Conservation (phyloP, 2,113 vertebrate genomes). For the Neogobius melanostomus region DNA sequence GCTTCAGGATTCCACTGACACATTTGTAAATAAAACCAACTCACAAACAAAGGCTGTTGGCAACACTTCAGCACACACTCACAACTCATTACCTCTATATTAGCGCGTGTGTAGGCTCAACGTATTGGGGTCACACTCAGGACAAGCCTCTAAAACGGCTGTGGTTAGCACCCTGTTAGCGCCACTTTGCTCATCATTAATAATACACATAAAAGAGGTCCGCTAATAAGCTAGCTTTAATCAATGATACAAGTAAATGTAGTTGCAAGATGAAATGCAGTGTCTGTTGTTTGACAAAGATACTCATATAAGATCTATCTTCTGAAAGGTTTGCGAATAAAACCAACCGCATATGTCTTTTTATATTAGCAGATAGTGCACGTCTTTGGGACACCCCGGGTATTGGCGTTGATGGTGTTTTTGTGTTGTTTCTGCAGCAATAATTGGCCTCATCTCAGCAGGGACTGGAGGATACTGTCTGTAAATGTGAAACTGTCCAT, state of each 20-base stretch:
- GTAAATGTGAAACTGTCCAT: background rate
- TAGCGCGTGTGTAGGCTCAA: slow-evolving; percentile 28
- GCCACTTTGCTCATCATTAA: slow-evolving; percentile 30
- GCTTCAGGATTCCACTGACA: slow-evolving; percentile 7
- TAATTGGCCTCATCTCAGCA: background rate
- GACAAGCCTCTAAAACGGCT: slow-evolving; percentile 31
- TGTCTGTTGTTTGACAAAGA: no score
- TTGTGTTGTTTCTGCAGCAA: background rate
- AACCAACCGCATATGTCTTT: no score
- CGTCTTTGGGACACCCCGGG: no score
- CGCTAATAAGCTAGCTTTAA: slow-evolving; percentile 51
- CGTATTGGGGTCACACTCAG: slow-evolving; percentile 21
- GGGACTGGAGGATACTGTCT: background rate
- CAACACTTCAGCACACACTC: slow-evolving; percentile 21
- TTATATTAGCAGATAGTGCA: no score
- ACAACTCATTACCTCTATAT: slow-evolving; percentile 23
- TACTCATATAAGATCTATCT: no score
- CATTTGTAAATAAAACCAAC: background rate
- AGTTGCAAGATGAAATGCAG: no score
- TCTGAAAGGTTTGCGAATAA: no score
- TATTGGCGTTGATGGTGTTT: background rate
- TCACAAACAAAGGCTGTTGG: no score
- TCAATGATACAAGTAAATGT: slow-evolving; percentile 37
- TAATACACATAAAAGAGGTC: slow-evolving; percentile 41
- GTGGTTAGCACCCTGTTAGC: slow-evolving; percentile 17